A percentile compares a stretch with the other conserved stretches of the same genome.
Conservation (phyloP, 2,797 vertebrate species). For the Peromyscus aztecus region DNA sequence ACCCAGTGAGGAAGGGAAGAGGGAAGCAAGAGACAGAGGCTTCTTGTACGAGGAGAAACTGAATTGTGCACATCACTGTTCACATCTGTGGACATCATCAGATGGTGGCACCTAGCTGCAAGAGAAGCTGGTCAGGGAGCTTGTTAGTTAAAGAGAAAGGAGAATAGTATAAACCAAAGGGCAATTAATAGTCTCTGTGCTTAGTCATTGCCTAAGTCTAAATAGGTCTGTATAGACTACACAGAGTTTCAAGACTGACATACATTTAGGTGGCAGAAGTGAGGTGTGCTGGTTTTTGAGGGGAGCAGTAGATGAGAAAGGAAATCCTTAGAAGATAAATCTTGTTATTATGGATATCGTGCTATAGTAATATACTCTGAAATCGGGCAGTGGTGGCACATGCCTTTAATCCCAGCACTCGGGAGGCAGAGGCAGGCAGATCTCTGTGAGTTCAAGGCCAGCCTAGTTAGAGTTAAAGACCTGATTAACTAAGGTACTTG, state of each 20-base stretch:
- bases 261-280: not conserved
- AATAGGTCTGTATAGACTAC: not conserved
- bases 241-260: not conserved
- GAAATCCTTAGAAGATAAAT: not conserved
- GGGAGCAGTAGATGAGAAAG: not conserved
- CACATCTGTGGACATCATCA: not conserved
- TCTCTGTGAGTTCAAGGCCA: too few relatives aligned
- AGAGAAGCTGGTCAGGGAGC: not conserved
- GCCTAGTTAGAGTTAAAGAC: not conserved
- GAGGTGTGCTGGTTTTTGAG: not conserved
- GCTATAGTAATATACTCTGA: not conserved
- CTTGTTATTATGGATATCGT: not conserved
- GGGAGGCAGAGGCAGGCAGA: too few relatives aligned
- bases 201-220: not conserved
- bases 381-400: too few relatives aligned
- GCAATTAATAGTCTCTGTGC: not conserved
- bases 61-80: not conserved
- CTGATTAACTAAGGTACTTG: not conserved
- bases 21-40: not conserved
- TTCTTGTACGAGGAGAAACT: slow-evolving; percentile 9
- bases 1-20: not conserved
- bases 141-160: not conserved
- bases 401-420: too few relatives aligned
- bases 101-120: not conserved
- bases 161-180: not conserved